Base-by-base conservation (phyloP, 2,797 vertebrate genomes). In the Rhinichthys osculus region DNA sequence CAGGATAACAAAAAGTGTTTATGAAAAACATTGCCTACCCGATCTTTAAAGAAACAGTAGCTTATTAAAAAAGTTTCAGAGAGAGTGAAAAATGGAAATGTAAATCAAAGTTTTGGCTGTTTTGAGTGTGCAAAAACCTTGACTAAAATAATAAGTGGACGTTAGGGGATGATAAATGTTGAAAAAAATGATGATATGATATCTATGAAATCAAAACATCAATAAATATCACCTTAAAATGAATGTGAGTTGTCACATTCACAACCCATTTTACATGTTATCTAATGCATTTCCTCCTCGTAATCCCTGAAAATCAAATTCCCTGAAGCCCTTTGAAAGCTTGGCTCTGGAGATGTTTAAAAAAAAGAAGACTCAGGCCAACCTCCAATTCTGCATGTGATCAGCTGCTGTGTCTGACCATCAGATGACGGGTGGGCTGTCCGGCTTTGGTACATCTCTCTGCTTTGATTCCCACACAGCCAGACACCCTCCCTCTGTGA, bases 371-470 rank as follows among this genome's bases (percentile, higher is more conserved):
- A 85, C 67, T 40, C 62, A 76, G 10, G 38, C 78, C 40, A 69
- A 82, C 57, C 73, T 89, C 78, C 88, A 79, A 88, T 91, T 74
- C 87, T 90, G 85, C 78, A 85, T 42, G 66, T 83, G 86, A 89
- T 92, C 92, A 91, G 89, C 89, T 92, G 90, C 89, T 42, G 76
- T 89, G 82, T 67, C 64, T 89, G 50, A 59, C 87, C 71, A 82
- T 84, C 91, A 92, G 91, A 92, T 92, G 92, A 93, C 89, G 88
- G 90, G 91, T 92, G 90, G 92, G 91, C 91, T 92, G 92, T 72
- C 62, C 69, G 72, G 74, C 87, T 42, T 86, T 85, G 57, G 84
- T 89, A 82, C 79, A 85, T 76, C 77, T 87, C 70, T 91, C 62
- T 89, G n/a, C 88, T 89, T 59, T 86, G 66, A 83, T 89, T 81